Evolutionary conservation across 2,797 vertebrate species (phyloP).

Genomic region (Ibycter americanus): DNA sequence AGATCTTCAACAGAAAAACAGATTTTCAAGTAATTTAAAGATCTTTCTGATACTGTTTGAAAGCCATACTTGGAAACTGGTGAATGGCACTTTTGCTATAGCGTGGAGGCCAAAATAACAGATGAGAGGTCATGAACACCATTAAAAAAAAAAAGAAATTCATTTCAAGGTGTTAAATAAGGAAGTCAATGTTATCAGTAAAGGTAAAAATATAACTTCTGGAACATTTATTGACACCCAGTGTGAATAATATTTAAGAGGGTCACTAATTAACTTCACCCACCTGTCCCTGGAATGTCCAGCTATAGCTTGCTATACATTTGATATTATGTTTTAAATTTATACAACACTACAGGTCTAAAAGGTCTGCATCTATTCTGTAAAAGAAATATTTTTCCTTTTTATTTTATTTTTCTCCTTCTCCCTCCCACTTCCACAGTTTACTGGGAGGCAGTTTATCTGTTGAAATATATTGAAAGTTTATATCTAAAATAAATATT

Average conservation of each 20-base stretch:
- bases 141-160: background rate
- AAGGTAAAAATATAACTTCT: background rate
- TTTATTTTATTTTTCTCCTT: background rate
- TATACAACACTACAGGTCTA: background rate
- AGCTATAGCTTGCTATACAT: background rate
- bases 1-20: background rate
- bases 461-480: slow-evolving; percentile 3
- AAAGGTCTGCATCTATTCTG: background rate
- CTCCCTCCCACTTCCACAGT: background rate
- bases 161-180: background rate
- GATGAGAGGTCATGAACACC: background rate
- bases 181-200: background rate
- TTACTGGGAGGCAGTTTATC: background rate
- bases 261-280: background rate
- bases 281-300: accelerated
- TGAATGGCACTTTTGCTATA: background rate
- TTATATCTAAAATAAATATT: slow-evolving; percentile 56
- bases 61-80: background rate
- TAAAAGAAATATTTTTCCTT: background rate
- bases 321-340: background rate
- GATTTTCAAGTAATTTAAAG: background rate
- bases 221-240: background rate
- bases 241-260: background rate
- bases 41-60: background rate
- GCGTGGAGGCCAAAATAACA: background rate